Base-by-base conservation (phyloP, 2,113 vertebrate species). In the Numenius arquata region DNA sequence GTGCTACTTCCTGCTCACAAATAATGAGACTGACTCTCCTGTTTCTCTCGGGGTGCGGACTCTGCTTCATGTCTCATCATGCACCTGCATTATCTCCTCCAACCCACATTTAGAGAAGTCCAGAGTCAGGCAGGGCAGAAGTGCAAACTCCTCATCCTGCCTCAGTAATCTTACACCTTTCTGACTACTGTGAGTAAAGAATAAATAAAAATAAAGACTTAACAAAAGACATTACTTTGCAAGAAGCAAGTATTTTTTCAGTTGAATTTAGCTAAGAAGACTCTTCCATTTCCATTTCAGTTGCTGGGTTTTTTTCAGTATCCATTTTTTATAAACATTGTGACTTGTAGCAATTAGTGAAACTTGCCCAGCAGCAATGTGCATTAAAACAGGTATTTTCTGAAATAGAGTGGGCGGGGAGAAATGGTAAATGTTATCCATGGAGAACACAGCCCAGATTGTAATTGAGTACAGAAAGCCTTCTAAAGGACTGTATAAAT, bases 391-490 rank as follows among this genome's bases (percentile, higher is more conserved):
- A 92, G 52, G 76, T 68, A 85, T 88, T 97, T 90, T 89, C 90
- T 85, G 66, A 93, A 95, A 88, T 2, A 29, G 36, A 45, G 26
- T 59, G 11, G 74, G 36, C 3, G 5, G 82, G 36, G 9, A 94
- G 56, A 93, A 85, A 62, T 61, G 18, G 62, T 81, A 94, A 96
- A 81, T 38, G 29, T 90, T 85, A 65, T 56, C 26, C 43, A 43
- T 52, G 32, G 96, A 56, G 80, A 90, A 89, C 18, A 40, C 3
- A 19, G 61, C 26, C 41, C 45, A 52, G 53, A 21, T 83, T 94
- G 95, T 74, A 65, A 76, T 40, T 41, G 38, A 91, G 58, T 63
- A 89, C 19, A 68, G 78, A 96, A 95, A 95, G 53, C n/a, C 68
- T 78, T 82, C 45, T 48, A 36, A 71, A 87, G 63, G 7, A 22